These are phyloP conservation scores for Patagioenas fasciata DNA, from an alignment of 2,113 vertebrate species.

Conservation along the genomic window DNA sequence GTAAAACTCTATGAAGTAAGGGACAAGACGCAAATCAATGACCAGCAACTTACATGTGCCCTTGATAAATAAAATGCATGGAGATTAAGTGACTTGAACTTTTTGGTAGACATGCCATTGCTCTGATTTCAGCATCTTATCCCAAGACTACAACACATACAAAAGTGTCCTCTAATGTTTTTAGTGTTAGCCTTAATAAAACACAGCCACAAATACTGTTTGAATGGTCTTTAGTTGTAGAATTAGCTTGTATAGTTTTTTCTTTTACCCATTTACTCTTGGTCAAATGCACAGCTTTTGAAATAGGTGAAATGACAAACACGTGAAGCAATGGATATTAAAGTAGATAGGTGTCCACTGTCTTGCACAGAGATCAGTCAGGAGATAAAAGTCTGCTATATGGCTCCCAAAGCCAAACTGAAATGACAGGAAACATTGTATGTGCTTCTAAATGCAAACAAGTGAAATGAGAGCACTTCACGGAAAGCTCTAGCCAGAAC, in stretches of 20 bases:
- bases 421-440: background rate
- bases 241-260: background rate
- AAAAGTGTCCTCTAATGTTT: background rate
- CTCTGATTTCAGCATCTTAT: background rate
- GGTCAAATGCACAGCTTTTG: background rate
- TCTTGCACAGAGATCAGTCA: background rate
- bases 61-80: background rate
- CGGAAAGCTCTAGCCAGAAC: background rate
- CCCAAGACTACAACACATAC: background rate
- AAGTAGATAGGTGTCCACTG: background rate
- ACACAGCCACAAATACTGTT: background rate
- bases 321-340: background rate
- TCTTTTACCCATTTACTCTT: background rate
- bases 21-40: background rate
- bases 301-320: background rate
- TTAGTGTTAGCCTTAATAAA: background rate
- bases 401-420: background rate
- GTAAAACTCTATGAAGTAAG: background rate
- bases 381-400: background rate
- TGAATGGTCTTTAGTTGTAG: background rate
- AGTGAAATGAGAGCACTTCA: background rate
- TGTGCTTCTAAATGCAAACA: background rate
- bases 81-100: background rate
- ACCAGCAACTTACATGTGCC: background rate
- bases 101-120: background rate